Base-by-base conservation (phyloP, 2,888 invertebrate genomes). In the Antheraea yamamai region DNA sequence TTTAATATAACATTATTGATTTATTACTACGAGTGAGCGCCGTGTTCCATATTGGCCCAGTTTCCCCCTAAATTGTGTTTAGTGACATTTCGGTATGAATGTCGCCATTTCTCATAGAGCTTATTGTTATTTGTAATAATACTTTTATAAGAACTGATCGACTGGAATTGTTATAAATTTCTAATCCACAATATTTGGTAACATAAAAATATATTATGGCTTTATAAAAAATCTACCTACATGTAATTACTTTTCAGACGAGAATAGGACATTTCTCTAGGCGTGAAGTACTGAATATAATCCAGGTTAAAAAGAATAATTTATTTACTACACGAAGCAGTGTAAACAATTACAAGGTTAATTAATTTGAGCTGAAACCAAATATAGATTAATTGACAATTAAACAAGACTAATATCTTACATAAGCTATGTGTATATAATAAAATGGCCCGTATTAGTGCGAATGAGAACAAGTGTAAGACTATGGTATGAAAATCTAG, bases 1-100 rank as follows among this genome's bases (percentile, higher is more conserved):
- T 93, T 92, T 91, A 92, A 93, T 93, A 93, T 91, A 87, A 86
- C 85, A 84, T 87, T 92, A 93, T 93, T 92, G 93, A 93, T 93
- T 93, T 93, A 93, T 93, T 82, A 86, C 84, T 82, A 81, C 81
- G 82, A 82, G 79, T 81, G 79, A 82, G 79, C 81, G 79, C 76
- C 79, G 82, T 84, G 85, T 80, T 78, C 83, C 82, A 83, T 85
- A 84, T 86, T 87, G 85, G 81, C 81, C 84, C 83, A 79, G 81
- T 81, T 55, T 83, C 81, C 83, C 85, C 79, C 83, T 83, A 83
- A 81, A 83, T 81, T 83, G 80, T 89, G 88, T 89, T 88, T 88
- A 86, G 88, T 85, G 88, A 87, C 84, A 85, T 87, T 82, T 47
- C 74, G 26, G 51, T 83, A 83, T 86, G 86, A 85, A 85, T 85